Percentiles rank a stretch among this genome's conserved stretches.
Evolutionary conservation across 2,888 invertebrate species (phyloP).

Genomic region (Crossocerus cetratus): DNA sequence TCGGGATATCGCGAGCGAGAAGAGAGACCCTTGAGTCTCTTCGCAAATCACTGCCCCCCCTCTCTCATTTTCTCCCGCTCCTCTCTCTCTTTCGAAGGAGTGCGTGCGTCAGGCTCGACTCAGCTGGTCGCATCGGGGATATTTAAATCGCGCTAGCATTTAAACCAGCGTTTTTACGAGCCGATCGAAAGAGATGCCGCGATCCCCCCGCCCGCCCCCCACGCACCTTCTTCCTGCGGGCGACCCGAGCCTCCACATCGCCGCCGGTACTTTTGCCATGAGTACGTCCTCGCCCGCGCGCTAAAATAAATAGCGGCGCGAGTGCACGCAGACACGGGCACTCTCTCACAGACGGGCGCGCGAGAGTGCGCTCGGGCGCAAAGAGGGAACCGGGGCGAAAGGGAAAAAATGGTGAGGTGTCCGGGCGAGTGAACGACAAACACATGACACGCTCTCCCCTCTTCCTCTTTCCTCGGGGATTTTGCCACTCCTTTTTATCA

Average conservation of each 20-base stretch:
- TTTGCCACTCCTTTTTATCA: conserved; percentile 17
- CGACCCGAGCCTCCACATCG: neutral
- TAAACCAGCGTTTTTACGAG: conserved; percentile 25
- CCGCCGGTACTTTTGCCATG: conserved; percentile 13
- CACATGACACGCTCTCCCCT: conserved; percentile 34
- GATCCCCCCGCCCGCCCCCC: neutral
- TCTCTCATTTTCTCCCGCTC: no score
- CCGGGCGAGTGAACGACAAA: conserved; percentile 52
- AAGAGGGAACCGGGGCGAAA: conserved; percentile 16
- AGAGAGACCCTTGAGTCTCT: no score
- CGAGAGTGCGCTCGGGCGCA: neutral
- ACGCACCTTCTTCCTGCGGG: neutral
- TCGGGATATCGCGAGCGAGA: no score
- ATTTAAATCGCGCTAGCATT: conserved; percentile 27
- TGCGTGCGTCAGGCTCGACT: conserved; percentile 8
- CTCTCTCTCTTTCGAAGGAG: neutral
- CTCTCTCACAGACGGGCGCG: neutral
- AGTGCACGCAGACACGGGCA: conserved; percentile 8
- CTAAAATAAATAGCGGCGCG: conserved; percentile 45
- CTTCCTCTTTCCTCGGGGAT: conserved; percentile 23
- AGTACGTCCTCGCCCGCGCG: conserved; percentile 39
- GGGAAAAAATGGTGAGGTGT: conserved; percentile 25
- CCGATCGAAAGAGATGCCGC: conserved; percentile 24
- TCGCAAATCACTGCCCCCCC: no score
- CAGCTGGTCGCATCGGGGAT: neutral